Evolutionary conservation across 2,113 vertebrate species (phyloP).

Genomic region (Lathamus discolor): DNA sequence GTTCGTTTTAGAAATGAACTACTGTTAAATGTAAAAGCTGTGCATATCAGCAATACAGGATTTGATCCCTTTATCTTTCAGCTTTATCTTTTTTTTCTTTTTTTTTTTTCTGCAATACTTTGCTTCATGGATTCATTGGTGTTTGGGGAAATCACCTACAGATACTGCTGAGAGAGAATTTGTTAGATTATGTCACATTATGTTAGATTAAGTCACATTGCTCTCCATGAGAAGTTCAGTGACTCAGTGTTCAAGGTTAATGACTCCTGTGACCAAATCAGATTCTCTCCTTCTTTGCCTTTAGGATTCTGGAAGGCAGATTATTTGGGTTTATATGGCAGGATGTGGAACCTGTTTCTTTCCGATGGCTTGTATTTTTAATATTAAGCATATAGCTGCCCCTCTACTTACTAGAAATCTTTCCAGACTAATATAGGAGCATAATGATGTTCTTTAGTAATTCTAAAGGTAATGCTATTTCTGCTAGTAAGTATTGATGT

Average conservation of each 20-base stretch:
- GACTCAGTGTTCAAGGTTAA: conserved; percentile 25
- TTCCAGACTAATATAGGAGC: background rate
- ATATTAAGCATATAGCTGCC: background rate
- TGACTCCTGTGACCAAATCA: background rate
- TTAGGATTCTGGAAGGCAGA: background rate
- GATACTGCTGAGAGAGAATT: background rate
- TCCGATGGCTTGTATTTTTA: background rate
- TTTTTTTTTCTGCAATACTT: background rate
- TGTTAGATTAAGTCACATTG: background rate
- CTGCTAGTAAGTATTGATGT: background rate
- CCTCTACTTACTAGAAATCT: background rate
- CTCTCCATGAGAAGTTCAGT: background rate
- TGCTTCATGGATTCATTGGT: background rate
- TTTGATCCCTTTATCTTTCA: background rate
- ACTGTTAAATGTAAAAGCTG: background rate
- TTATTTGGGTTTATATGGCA: background rate
- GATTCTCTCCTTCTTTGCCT: background rate
- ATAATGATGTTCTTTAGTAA: background rate
- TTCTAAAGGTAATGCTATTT: background rate
- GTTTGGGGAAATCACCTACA: background rate
- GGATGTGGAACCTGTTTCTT: background rate
- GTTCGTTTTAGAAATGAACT: background rate
- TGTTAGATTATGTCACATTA: background rate
- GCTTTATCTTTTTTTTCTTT: background rate
- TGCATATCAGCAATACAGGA: background rate